Base-by-base conservation (phyloP, 1,140 invertebrate species). In the Scaptomyza hsui region DNA sequence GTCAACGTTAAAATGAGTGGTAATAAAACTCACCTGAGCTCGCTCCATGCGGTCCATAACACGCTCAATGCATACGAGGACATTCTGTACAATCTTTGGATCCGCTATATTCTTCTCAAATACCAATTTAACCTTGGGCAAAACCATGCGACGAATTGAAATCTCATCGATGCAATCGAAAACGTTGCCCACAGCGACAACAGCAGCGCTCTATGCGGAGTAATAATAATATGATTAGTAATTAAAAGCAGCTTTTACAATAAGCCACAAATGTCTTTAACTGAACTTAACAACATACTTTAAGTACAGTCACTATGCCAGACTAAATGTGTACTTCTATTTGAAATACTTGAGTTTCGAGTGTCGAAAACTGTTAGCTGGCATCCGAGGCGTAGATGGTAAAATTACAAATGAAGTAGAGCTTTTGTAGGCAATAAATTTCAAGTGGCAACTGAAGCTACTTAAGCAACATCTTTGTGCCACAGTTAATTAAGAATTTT, bases 91-190 rank as follows among this genome's bases (percentile, higher is more conserved):
- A 41, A 97, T 94, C 78, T 96, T 96, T 1, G 95, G 91, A 88
- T 97, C 96, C 19, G 92, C 93, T 18, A 95, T 94, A 90, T 97
- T 97, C 75, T 96, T 97, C 81, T 97, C 96, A 75, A 98, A 97
- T 2, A 99, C 95, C 49, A 94, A 91, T 91, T 97, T 98, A 9
- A 97, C 95, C 92, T 97, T 97, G 0, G 96, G 96, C 61, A 99
- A 91, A 4, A 99, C 95, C 92, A 96, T 96, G 63, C 94, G 94
- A 47, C 96, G 94, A 55, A 99, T 95, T 5, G 96, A 94, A 18
- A 94, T 93, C 76, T 98, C 97, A 67, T 98, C 96, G 68, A 99
- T 92, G 88, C 95, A 96, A 64, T 97, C 95, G 18, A 95, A 95
- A 4, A 98, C 95, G 78, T 97, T 96, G 35, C 96, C 94, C 1